Evolutionary conservation across 2,888 invertebrate species (phyloP), one percentile per base, ranked within the genome.

Genomic region (Drosophila diplacantha): DNA sequence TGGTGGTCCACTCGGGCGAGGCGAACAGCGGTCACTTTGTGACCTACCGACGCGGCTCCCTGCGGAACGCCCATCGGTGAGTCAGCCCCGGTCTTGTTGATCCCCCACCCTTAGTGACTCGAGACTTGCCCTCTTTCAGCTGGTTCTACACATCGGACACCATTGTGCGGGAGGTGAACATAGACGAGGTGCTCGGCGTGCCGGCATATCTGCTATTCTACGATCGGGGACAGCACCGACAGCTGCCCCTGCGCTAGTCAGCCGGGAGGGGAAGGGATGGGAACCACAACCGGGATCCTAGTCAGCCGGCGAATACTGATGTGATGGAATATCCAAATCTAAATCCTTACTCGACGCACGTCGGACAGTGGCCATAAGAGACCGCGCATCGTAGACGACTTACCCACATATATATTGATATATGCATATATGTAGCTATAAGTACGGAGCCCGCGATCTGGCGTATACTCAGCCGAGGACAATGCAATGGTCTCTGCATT

Each of bases 151-250:
- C 95, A 0, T 96, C 96, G 0, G 96, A 97, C 88, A 92, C 94
- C 4, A 91, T 93, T 68, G 96, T 98, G 11, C 92, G 94, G 74
- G 93, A 93, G 87, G 95, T 95, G 31, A 90, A 93, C 1, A 90
- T 96, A 46, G 91, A 92, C 49, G 94, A 96, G 86, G 98, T 97
- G 53, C 90, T 96, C 18, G 92, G 93, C 73, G 93, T 95, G 78
- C 92, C 94, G 57, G 97, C 97, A 16, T 98, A 98, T 89, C 92
- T 98, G 92, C 90, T 98, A 67, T 97, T 97, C 90, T 98, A 98
- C 88, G 97, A 98, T 81, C 85, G 89, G 16, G 87, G 88, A 29
- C 85, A 87, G 43, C 88, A 88, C 38, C 81, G 86, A 20, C 88
- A 88, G 49, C 81, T 85, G 14, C 79, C 68, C 43, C 26, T 72